phyloP scores from a whole-genome alignment of 1,140 invertebrate species.

The Gonatopus flavifemur region DNA sequence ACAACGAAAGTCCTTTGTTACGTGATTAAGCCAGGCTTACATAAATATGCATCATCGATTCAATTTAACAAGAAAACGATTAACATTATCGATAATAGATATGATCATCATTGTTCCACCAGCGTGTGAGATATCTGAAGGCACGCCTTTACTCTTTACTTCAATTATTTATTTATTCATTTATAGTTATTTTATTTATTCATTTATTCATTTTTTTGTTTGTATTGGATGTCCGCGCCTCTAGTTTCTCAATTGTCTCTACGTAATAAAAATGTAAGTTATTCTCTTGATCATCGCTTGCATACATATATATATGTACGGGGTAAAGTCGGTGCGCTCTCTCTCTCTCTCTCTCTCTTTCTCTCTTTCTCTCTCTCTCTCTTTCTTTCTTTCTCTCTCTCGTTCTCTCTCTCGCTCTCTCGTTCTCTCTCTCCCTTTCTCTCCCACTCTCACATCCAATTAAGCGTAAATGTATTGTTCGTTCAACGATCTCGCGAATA shows the following conservation, averaged over 20 bases:
- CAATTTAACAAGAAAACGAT: too few species aligned
- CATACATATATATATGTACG: too few species aligned
- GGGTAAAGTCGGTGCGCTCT: too few species aligned
- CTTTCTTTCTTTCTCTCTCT: neutral
- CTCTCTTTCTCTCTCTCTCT: constrained; percentile 9
- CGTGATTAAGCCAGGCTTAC: too few species aligned
- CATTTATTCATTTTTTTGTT: neutral
- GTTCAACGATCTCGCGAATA: too few species aligned
- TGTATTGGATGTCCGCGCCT: neutral
- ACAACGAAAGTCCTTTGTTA: too few species aligned
- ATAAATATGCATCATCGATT: too few species aligned
- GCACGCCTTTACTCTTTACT: constrained; percentile 32
- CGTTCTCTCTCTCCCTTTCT: neutral
- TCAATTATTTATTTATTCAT: neutral
- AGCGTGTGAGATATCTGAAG: constrained; percentile 48
- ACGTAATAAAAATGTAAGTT: neutral
- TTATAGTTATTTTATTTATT: neutral
- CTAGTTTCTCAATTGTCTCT: neutral
- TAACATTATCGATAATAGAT: constrained; percentile 22
- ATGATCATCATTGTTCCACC: constrained; percentile 51
- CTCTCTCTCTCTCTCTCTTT: constrained; percentile 14
- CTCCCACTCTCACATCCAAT: constrained; percentile 7
- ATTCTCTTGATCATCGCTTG: neutral
- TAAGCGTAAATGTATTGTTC: too few species aligned
- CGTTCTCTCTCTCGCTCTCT: neutral